Conservation (phyloP, 2,113 vertebrate species). For the Sarotherodon lohbergeri region DNA sequence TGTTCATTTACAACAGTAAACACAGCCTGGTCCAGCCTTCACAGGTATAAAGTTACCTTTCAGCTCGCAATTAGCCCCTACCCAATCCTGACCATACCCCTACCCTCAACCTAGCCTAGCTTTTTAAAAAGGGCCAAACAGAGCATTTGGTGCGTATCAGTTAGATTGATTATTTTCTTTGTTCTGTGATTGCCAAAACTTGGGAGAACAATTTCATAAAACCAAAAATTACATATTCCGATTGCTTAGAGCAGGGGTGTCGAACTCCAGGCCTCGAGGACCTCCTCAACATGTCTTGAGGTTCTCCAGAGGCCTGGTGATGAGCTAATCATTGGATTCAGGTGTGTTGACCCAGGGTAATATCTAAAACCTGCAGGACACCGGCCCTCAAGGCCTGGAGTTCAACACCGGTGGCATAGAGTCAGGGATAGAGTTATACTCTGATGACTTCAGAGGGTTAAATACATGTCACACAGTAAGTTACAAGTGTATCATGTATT, state of each 20-base stretch:
- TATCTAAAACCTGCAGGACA: background rate
- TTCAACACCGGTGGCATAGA: accelerated
- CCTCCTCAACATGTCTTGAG: background rate
- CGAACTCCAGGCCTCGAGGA: accelerated
- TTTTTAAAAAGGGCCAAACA: background rate
- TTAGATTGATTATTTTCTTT: background rate
- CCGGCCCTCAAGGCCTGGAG: accelerated
- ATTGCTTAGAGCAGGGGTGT: accelerated
- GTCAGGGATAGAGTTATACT: background rate
- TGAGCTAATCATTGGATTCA: accelerated
- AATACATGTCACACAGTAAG: background rate
- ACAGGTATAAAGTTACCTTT: background rate
- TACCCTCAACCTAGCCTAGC: background rate
- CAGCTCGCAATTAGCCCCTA: background rate
- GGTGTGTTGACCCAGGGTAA: background rate
- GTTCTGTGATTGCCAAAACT: accelerated
- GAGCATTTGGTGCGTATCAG: background rate
- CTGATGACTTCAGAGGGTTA: background rate
- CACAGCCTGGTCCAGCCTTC: accelerated
- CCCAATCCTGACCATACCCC: background rate
- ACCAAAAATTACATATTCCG: background rate
- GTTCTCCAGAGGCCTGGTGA: background rate
- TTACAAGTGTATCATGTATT: background rate
- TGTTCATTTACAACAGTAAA: background rate
- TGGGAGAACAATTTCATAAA: background rate